Percentiles rank a stretch among this genome's conserved stretches.
Evolutionary conservation across 1,140 invertebrate genomes (phyloP).

Genomic region (Drosophila punjabiensis): DNA sequence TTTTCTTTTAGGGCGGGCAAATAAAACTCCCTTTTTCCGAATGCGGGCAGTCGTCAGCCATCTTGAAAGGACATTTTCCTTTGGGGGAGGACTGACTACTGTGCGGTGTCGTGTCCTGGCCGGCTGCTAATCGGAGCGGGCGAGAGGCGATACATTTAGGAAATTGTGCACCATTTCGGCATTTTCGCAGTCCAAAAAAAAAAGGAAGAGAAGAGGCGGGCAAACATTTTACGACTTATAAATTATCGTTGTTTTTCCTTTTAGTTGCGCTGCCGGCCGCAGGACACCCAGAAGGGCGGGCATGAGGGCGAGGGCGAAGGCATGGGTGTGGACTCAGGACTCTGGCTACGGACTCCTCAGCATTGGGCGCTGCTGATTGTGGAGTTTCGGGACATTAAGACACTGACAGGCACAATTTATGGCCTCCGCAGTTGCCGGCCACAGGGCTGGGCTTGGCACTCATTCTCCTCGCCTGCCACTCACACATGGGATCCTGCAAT

Average conservation of each 20-base stretch:
- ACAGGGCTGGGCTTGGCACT: conserved; percentile 58
- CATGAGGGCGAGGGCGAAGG: conserved; percentile 2
- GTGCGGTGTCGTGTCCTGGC: conserved; percentile 48
- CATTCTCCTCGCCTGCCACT: conserved; percentile 71
- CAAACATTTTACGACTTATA: conserved; percentile 80
- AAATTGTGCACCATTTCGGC: conserved; percentile 76
- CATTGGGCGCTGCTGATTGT: conserved; percentile 69
- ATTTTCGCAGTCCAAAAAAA: conserved; percentile 59
- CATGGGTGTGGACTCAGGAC: conserved; percentile 18
- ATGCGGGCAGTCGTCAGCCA: conserved; percentile 46
- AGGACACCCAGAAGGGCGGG: conserved; percentile 74
- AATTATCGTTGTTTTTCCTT: conserved; percentile 81
- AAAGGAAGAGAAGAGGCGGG: conserved; percentile 36
- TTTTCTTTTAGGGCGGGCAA: conserved; percentile 39
- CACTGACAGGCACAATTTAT: conserved; percentile 83
- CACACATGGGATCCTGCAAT: conserved; percentile 22
- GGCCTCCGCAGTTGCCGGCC: conserved; percentile 56
- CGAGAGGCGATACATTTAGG: conserved; percentile 72
- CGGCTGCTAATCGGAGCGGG: conserved; percentile 73
- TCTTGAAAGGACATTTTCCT: conserved; percentile 62
- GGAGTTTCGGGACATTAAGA: conserved; percentile 82
- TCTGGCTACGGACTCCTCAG: conserved; percentile 3
- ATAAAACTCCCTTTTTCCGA: conserved; percentile 33
- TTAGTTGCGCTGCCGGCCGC: conserved; percentile 58
- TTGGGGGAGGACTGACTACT: conserved; percentile 16